Base-by-base conservation (phyloP, 2,888 invertebrate genomes). In the Andrena dorsata region DNA sequence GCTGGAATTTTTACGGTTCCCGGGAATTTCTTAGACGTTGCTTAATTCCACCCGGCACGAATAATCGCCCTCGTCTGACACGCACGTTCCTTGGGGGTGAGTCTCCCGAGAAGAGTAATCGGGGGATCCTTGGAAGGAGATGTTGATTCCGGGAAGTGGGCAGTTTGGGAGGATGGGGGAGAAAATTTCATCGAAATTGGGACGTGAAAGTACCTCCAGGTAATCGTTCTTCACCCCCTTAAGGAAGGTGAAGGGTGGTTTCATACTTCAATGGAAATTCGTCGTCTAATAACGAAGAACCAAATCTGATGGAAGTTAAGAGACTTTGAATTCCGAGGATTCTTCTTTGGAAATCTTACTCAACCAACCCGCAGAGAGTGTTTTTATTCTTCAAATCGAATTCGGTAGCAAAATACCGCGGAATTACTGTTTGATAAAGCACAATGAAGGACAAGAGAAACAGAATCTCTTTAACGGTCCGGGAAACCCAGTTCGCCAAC, bases 1-100 rank as follows among this genome's bases (percentile, higher is more conserved):
- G 58, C 10, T 23, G 26, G 58, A 49, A 76, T 79, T 79, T 79
- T 70, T 76, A 78, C 66, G 30, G 28, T 51, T 41, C n/a, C 32
- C 2, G 0, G 35, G 30, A 53, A 66, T 23, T 47, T 41, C 30
- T 51, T 35, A 16, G 78, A 70, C 69, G 64, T 60, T 64, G 64
- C 58, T 56, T 70, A 35, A 79, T 77, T 70, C 23, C 26, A 23
- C 5, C 58, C 30, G 16, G 63, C 13, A 1, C 13, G 35, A 47
- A 47, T 75, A 76, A 78, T 76, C 76, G 63, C 20, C 16, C 7
- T 23, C 41, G 1, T 16, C 41, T 16, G 41, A 16, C 41, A 41
- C 41, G 47, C 4, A 23, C 65, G 41, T 26, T 64, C 13, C 41
- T 13, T 5, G 8, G 28, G 41, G 13, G 23, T 13, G 60, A 71